Conservation (phyloP, 2,797 vertebrate genomes). For the Alauda arvensis region DNA sequence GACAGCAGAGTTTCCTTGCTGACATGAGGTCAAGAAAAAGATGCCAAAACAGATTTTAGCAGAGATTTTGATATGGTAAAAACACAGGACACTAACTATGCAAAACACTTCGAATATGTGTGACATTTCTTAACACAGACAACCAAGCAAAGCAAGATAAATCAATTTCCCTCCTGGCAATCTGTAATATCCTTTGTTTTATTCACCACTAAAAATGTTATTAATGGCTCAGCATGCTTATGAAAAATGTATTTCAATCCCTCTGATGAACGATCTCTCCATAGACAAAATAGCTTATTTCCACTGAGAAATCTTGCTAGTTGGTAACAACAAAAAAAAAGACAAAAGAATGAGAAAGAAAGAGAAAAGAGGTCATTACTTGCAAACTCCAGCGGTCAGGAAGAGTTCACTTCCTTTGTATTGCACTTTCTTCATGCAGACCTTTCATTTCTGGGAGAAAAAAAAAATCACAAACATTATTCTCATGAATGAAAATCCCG, state of each 20-base stretch:
- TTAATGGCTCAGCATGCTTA: conserved; percentile 19
- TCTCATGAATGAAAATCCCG: conserved; percentile 17
- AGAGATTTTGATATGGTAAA: neutral
- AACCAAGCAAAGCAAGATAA: conserved; percentile 26
- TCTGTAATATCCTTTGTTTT: conserved; percentile 21
- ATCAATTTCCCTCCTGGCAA: conserved; percentile 22
- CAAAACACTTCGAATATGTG: conserved; percentile 18
- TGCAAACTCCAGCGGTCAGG: neutral
- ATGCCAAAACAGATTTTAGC: neutral
- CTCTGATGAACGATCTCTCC: conserved; percentile 11
- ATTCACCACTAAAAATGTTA: conserved; percentile 27
- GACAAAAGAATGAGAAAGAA: neutral
- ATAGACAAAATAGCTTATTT: conserved; percentile 21
- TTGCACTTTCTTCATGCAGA: neutral
- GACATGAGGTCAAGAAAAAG: neutral
- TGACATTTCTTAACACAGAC: conserved; percentile 27
- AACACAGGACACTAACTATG: conserved; percentile 16
- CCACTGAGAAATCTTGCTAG: conserved; percentile 12
- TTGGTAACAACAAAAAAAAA: neutral
- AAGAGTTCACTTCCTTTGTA: neutral
- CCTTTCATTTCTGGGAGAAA: neutral
- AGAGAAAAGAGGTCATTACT: neutral
- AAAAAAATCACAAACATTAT: neutral
- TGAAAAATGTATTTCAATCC: conserved; percentile 27
- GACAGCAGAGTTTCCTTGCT: neutral